Conservation (phyloP, 2,888 invertebrate genomes). For the Plemyria rubiginata region DNA sequence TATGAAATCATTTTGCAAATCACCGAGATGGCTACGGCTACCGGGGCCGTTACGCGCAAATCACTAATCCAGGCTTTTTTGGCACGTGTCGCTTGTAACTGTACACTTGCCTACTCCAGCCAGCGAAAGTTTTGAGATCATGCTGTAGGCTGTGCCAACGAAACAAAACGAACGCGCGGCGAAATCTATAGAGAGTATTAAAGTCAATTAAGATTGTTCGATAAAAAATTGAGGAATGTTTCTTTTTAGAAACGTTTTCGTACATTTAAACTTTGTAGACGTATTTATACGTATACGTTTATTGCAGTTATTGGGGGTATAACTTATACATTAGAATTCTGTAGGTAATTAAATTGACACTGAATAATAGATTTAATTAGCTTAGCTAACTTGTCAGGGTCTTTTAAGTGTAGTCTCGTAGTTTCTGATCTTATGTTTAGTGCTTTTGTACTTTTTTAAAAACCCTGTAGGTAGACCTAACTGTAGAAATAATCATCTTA, state of each 20-base stretch:
- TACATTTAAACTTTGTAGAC: background rate
- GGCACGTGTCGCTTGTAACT: conserved; percentile 78
- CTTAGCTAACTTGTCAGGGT: too few species aligned
- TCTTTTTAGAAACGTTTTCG: conserved; percentile 19
- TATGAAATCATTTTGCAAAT: conserved; percentile 52
- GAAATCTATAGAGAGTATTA: conserved; percentile 51
- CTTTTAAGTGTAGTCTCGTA: too few species aligned
- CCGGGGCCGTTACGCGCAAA: conserved; percentile 81
- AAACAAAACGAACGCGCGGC: conserved; percentile 36
- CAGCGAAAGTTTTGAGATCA: conserved; percentile 75
- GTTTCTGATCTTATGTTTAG: too few species aligned
- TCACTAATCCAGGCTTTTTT: conserved; percentile 75
- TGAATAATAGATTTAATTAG: too few species aligned
- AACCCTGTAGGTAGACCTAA: too few species aligned
- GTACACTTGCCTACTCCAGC: conserved; percentile 69
- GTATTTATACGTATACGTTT: too few species aligned
- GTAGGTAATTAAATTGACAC: too few species aligned
- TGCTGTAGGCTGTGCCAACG: conserved; percentile 27
- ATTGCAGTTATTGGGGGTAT: background rate
- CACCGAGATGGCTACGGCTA: conserved; percentile 57
- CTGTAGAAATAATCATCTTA: too few species aligned
- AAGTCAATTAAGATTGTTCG: conserved; percentile 35
- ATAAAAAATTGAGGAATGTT: conserved; percentile 27
- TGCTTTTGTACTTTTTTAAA: too few species aligned
- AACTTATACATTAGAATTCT: too few species aligned